Evolutionary conservation across 2,113 vertebrate genomes (phyloP), one percentile per base, ranked within the genome.

Genomic region (Podarcis cretensis): DNA sequence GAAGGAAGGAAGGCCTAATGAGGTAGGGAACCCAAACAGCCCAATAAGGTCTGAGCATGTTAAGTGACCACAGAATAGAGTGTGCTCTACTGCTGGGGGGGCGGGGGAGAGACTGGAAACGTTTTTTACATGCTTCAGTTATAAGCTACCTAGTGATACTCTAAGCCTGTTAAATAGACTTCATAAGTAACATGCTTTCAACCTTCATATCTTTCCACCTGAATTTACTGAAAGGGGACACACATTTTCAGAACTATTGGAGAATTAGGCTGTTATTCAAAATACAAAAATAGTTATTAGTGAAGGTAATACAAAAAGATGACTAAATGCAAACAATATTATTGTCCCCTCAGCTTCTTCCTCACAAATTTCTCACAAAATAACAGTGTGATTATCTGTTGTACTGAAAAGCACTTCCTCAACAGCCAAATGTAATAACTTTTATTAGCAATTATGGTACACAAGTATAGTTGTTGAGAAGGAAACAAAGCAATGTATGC

Each of bases 241-340:
- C 48, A 21, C 27, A 57, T 25, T 57, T 6, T n/a, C 14, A 57
- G 78, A 80, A 80, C 3, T n/a, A 48, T 80, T 80, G 48, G 63
- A 16, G 63, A 37, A 82, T 82, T 16, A 82, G 63, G 54, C 13
- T 82, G 32, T 82, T 82, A 82, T 35, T 68, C 8, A 82, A 23
- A 54, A 54, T 9, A 74, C 90, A 69, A 48, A 83, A 91, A 92
- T 81, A 59, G 1, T 87, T 6, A 2, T 69, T 37, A 84, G 40
- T 65, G 3, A 83, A 84, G 90, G 73, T 35, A 27, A 16, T 6
- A 79, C 14, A 69, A 8, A 69, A 5, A 84, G 80, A 27, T 3
- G 80, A 1, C 73, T 91, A 90, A 43, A 8, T 83, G 4, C 6
- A 84, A 1, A 16, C 10, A 89, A 37, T 89, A 4, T 37, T 65